These are phyloP conservation scores for Chloroclystis v-ata DNA, from an alignment of 2,888 invertebrate species.

Conservation along the genomic window DNA sequence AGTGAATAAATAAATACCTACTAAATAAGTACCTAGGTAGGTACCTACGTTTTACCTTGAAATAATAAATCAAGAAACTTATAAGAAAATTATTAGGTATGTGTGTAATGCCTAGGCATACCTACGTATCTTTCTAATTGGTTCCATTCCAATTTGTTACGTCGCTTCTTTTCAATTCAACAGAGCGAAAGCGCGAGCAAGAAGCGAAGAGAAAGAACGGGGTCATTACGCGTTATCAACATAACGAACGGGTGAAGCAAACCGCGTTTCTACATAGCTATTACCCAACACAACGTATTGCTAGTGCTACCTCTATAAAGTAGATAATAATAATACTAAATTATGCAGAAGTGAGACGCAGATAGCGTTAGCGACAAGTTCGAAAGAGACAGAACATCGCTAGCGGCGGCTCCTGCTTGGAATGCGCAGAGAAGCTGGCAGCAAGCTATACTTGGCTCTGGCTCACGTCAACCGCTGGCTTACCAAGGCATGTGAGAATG, in stretches of 20 bases:
- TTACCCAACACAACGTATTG: no score
- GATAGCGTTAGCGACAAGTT: constrained; percentile 26
- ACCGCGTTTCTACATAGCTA: background rate
- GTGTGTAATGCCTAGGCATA: no score
- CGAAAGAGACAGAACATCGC: constrained; percentile 41
- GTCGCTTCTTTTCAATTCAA: background rate
- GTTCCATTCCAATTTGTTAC: background rate
- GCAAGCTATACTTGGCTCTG: constrained; percentile 52
- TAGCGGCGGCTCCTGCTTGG: constrained; percentile 46
- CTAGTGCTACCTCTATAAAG: constrained; percentile 4
- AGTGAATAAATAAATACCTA: no score
- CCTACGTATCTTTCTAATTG: background rate
- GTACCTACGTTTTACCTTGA: background rate
- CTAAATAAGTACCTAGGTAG: no score
- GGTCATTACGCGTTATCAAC: background rate
- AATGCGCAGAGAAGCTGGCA: constrained; percentile 63
- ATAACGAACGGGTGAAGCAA: background rate
- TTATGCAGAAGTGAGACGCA: constrained; percentile 30
- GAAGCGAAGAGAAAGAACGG: background rate
- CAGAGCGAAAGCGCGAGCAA: background rate
- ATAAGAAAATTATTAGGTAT: no score
- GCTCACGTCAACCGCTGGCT: constrained; percentile 29
- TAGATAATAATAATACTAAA: background rate
- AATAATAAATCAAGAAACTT: no score
- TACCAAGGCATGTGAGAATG: constrained; percentile 47